A percentile compares a stretch with the other conserved stretches of the same genome.
Conservation (phyloP, 2,113 vertebrate species). For the Crypturellus undulatus region DNA sequence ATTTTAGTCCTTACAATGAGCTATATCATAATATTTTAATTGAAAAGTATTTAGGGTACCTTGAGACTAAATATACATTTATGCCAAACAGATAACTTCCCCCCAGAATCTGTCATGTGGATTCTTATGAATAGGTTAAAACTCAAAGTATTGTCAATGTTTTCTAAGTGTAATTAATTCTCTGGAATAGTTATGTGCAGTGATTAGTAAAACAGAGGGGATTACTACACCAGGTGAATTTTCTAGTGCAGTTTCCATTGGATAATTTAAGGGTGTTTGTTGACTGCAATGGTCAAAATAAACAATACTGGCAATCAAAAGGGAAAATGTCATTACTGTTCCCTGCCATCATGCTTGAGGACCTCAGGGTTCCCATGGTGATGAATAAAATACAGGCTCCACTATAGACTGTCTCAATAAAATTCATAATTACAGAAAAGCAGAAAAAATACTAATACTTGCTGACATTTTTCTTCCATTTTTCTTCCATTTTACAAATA, state of each 20-base stretch:
- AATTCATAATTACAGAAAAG: background rate
- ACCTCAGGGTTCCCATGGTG: background rate
- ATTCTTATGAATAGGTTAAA: background rate
- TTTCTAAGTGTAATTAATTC: background rate
- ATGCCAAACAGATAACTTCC: background rate
- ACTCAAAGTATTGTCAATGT: background rate
- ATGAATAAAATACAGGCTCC: background rate
- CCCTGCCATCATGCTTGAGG: background rate
- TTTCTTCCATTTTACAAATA: background rate
- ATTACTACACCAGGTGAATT: background rate
- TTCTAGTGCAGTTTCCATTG: background rate
- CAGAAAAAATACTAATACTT: background rate
- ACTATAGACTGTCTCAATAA: background rate
- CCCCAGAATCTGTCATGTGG: background rate
- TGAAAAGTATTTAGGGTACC: background rate
- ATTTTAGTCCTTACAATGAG: background rate
- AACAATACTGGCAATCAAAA: background rate
- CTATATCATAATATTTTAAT: background rate
- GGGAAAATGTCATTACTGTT: background rate
- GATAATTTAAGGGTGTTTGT: background rate
- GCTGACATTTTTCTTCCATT: rapidly evolving
- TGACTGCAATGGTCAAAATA: background rate
- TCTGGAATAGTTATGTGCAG: background rate
- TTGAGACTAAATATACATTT: background rate
- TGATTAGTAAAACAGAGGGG: background rate